Evolutionary conservation across 2,797 vertebrate genomes (phyloP), one percentile per base, ranked within the genome.

Genomic region (Coccyzus lansbergi): DNA sequence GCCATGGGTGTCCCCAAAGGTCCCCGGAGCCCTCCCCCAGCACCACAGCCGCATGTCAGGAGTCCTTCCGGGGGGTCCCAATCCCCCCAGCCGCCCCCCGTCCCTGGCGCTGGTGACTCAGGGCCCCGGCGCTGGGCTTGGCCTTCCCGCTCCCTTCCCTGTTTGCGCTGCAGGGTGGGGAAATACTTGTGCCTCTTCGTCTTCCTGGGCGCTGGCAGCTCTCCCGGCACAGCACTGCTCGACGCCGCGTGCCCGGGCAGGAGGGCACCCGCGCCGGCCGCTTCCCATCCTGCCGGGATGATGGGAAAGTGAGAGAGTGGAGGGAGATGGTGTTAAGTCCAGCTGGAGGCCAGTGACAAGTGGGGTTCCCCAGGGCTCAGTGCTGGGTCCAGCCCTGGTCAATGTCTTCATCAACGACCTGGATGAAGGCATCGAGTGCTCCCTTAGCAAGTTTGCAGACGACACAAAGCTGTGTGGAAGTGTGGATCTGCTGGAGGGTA

Each of bases 101-200:
- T 15, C 26, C 55, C 25, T 34, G 69, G 77, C 69, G 25, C 29
- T 5, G 15, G 40, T 78, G 94, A 91, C 59, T 83, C 92, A 78
- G 7, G 56, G n/a, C n/a, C 29, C 42, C 42, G n/a, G 48, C 70
- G 91, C 91, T 11, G 40, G 46, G 49, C 48, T 40, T 16, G 22
- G 38, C 42, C 7, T 51, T 53, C 67, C 60, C 20, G 56, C 67
- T 69, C 87, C 82, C 31, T 48, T 65, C 87, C 75, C 64, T 87
- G 94, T 94, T 95, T 97, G 93, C 81, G 84, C 92, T 94, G 79
- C 75, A 72, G 95, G 96, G 94, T 38, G 88, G 92, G 95, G 95
- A 95, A 94, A 90, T 91, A 86, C 52, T 89, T 94, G 42, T 69
- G 83, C 80, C 68, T 62, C 55, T 71, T 60, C 64, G 70, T 80